Conservation (phyloP, 2,113 vertebrate genomes). For the Columba livia region DNA sequence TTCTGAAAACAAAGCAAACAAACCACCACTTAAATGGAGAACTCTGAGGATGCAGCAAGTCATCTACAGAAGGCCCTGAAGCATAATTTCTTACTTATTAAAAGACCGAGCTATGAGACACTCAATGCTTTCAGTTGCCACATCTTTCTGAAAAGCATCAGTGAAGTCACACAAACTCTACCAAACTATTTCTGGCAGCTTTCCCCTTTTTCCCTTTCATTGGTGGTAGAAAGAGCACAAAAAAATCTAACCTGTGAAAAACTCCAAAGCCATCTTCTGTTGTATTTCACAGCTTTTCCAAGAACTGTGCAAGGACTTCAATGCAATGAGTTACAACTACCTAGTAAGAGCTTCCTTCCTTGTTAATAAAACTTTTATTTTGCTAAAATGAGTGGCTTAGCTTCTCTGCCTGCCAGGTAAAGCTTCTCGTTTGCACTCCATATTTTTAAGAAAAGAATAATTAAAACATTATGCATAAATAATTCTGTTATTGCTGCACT, state of each 20-base stretch:
- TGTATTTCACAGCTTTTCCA: background rate
- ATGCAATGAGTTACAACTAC: background rate
- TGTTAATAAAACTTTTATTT: background rate
- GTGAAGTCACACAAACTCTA: background rate
- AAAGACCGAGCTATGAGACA: background rate
- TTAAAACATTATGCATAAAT: background rate
- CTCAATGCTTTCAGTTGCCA: background rate
- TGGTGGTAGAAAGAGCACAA: background rate
- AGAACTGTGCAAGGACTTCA: background rate
- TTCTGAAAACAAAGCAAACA: slow-evolving; percentile 67
- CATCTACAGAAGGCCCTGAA: background rate
- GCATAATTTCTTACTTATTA: background rate
- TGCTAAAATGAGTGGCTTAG: background rate
- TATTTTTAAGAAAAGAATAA: background rate
- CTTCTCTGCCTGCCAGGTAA: background rate
- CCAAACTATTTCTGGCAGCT: background rate
- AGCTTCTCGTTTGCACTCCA: background rate
- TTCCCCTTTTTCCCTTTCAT: background rate
- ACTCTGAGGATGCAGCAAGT: background rate
- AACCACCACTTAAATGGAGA: background rate
- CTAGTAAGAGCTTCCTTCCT: background rate
- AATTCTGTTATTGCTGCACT: background rate
- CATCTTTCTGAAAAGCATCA: background rate
- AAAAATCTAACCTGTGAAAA: background rate
- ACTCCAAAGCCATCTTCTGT: background rate